Evolutionary conservation across 2,888 invertebrate genomes (phyloP).

Genomic region (Cenopis cana): DNA sequence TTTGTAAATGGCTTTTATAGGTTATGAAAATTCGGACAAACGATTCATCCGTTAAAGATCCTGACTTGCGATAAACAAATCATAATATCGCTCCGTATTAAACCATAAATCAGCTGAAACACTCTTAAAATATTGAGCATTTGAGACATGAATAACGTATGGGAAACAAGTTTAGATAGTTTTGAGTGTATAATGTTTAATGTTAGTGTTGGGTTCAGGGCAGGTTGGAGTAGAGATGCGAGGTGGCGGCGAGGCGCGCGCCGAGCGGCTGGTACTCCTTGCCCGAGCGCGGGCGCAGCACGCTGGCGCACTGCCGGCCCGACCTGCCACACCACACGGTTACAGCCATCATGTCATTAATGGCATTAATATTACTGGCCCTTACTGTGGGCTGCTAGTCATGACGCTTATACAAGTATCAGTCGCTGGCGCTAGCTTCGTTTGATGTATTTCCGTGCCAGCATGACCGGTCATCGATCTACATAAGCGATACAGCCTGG

Average conservation of each 20-base stretch:
- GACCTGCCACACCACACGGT: constrained; percentile 55
- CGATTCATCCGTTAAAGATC: neutral
- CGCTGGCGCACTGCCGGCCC: constrained; percentile 77
- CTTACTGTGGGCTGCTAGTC: too few species aligned
- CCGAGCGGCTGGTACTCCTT: constrained; percentile 89
- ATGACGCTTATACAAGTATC: too few species aligned
- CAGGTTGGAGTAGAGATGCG: constrained; percentile 58
- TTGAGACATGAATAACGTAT: neutral
- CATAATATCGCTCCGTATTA: neutral
- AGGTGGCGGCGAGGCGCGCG: constrained; percentile 28
- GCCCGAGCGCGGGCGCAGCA: constrained; percentile 90
- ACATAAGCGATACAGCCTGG: too few species aligned
- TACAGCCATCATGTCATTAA: too few species aligned
- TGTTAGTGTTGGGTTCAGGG: constrained; percentile 50
- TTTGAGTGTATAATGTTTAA: too few species aligned
- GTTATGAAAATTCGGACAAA: neutral
- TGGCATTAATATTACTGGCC: too few species aligned
- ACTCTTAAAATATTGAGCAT: neutral
- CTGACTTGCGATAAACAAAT: neutral
- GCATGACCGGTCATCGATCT: too few species aligned
- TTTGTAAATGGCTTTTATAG: neutral
- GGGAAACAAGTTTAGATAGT: too few species aligned
- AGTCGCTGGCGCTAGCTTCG: too few species aligned
- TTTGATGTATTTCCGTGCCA: too few species aligned
- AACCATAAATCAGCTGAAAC: neutral